Base-by-base conservation (phyloP, 2,888 invertebrate species). In the Erebia ligea region DNA sequence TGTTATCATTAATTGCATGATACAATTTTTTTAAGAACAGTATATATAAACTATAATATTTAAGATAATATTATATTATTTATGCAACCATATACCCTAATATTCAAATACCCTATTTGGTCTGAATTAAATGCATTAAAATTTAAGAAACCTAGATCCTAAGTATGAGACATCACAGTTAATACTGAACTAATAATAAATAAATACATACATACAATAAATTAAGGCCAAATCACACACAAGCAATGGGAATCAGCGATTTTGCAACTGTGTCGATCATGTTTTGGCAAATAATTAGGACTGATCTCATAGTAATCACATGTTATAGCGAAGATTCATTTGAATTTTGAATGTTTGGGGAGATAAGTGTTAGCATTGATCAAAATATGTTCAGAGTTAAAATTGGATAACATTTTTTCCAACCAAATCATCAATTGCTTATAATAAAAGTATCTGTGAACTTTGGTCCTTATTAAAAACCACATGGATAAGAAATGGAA, bases 111-210 rank as follows among this genome's bases (percentile, higher is more conserved):
- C 69, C 83, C 83, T 84, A 85, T 92, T 89, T 92, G 91, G 91
- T 90, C 81, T 85, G 85, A 88, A 86, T 84, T 92, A 92, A 92
- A 92, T 92, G 92, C 92, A 91, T 83, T 84, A 82, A 80, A 87
- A 87, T 86, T 86, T 84, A 83, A 84, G 82, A 84, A 81, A 81
- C 85, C 85, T 86, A 89, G 75, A 82, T 77, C 87, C 87, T 90
- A 90, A 86, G 86, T 84, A 86, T 83, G 87, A 85, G 87, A 88
- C 87, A 92, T 92, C 92, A 92, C 92, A 92, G 92, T 87, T 90
- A 90, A 90, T 91, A 91, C 90, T 90, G 90, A 91, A 89, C 85
- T 86, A 84, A 84, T 85, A 82, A 84, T 85, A 82, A 83, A 86
- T 84, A 86, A 84, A 87, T 84, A 86, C 74, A 83, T 84, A 86